Evolutionary conservation across 2,113 vertebrate species (phyloP), one percentile per base, ranked within the genome.

Genomic region (Lepus timidus): DNA sequence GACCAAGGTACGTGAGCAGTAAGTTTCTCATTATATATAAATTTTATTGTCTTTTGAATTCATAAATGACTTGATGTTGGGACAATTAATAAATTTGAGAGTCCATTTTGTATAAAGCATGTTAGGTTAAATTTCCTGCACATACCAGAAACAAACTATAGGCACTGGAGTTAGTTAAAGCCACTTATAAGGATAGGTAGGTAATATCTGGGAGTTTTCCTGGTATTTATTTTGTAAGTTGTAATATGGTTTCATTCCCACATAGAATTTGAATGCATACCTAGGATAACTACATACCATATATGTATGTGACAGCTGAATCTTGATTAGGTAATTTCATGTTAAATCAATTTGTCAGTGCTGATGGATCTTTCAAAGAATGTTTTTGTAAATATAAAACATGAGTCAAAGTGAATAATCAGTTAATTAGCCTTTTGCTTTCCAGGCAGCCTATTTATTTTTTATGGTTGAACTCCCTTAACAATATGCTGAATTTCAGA

Each of bases 391-490:
- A 92, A 85, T 87, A 81, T 1, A 89, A 94, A 93, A 75, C 33
- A 29, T 27, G 14, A 96, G 51, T 65, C 78, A 94, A 95, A 85
- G 75, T 93, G 90, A 92, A 61, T 84, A 93, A 91, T 91, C 83
- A 84, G 65, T 84, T 96, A 91, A 93, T 89, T 95, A 95, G n/a
- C 36, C 65, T 67, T 76, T n/a, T 68, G 36, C 84, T 94, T 93
- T 91, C 33, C 11, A 79, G 58, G 85, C 74, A 83, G 11, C 20
- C 33, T 88, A 70, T 74, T 88, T 89, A 62, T 71, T 90, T 62
- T 52, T 79, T 62, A 31, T 88, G 36, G 19, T 51, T 91, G 39
- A 96, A 85, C 13, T 92, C 12, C 73, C 29, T 91, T 68, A 95
- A 19, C 17, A 71, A 20, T 92, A 90, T 62, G 9, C 29, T 85